Conservation (phyloP, 2,797 vertebrate genomes). For the Myotis findleyi region DNA sequence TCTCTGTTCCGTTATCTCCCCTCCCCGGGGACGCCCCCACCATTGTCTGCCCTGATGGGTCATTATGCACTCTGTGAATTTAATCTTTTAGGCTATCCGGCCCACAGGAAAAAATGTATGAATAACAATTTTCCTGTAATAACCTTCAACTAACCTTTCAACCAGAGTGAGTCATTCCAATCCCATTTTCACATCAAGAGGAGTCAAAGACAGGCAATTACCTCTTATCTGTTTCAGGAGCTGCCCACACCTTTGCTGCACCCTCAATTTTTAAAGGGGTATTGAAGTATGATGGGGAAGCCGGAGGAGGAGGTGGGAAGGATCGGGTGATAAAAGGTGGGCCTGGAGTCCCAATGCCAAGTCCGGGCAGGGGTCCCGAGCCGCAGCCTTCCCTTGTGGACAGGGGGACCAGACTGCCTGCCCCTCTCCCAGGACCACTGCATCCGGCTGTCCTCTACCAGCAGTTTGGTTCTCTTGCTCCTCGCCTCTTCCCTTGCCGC, state of each 20-base stretch:
- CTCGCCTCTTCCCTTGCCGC: not conserved
- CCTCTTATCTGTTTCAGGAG: slow-evolving; percentile 87
- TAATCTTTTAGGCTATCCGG: slow-evolving; percentile 94
- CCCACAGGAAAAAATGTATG: slow-evolving; percentile 88
- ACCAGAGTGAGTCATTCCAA: slow-evolving; percentile 90
- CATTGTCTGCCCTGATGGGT: slow-evolving; percentile 98
- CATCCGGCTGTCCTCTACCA: not conserved
- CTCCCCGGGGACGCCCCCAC: slow-evolving; percentile 94
- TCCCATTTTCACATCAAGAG: slow-evolving; percentile 96
- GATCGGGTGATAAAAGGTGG: slow-evolving; percentile 48
- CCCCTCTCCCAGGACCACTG: fast-evolving
- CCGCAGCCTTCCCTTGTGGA: not conserved
- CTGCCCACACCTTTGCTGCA: slow-evolving; percentile 73
- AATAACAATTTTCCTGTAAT: slow-evolving; percentile 95
- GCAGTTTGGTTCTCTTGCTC: not conserved
- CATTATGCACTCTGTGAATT: slow-evolving; percentile 96
- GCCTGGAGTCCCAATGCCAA: not conserved
- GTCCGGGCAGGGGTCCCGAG: not conserved
- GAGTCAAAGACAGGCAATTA: slow-evolving; percentile 92
- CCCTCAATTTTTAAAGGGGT: slow-evolving; percentile 86
- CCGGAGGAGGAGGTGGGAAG: slow-evolving; percentile 58
- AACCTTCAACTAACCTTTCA: slow-evolving; percentile 97
- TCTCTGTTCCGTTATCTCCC: slow-evolving; percentile 91
- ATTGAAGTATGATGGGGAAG: slow-evolving; percentile 80
- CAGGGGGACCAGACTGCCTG: fast-evolving